A percentile compares a stretch with the other conserved stretches of the same genome.
Conservation (phyloP, 2,888 invertebrate genomes). For the Enchytraeus crypticus region DNA sequence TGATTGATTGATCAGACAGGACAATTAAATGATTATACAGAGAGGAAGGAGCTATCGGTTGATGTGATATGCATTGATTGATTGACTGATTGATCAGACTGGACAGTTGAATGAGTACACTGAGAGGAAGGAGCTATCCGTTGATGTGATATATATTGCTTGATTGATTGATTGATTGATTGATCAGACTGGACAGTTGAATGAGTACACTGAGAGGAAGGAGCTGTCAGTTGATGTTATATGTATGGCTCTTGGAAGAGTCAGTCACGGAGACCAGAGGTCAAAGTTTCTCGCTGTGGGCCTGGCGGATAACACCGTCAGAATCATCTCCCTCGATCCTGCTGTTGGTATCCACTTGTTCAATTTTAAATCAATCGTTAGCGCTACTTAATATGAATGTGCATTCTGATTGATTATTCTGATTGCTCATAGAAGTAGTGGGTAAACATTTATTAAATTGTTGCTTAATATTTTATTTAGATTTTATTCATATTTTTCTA, state of each 20-base stretch:
- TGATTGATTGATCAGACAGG: too few relatives aligned
- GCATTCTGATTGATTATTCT: too few relatives aligned
- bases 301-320: constrained; percentile 86
- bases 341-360: constrained; percentile 54
- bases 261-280: constrained; percentile 86
- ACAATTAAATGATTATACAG: too few relatives aligned
- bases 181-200: constrained; percentile 83
- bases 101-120: constrained; percentile 97
- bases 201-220: constrained; percentile 94
- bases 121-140: constrained; percentile 88
- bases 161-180: not conserved
- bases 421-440: too few relatives aligned
- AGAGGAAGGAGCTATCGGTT: too few relatives aligned
- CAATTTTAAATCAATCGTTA: too few relatives aligned
- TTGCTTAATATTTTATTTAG: too few relatives aligned
- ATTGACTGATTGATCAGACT: constrained; percentile 61
- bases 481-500: too few relatives aligned
- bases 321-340: constrained; percentile 93
- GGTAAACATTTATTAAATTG: too few relatives aligned
- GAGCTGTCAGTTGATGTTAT: constrained; percentile 93
- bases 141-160: constrained; percentile 98
- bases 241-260: constrained; percentile 94
- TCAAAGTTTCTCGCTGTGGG: constrained; percentile 93
- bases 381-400: too few relatives aligned
- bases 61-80: constrained; percentile 99